Evolutionary conservation across 2,888 invertebrate species (phyloP).

Genomic region (Harmothoe impar): DNA sequence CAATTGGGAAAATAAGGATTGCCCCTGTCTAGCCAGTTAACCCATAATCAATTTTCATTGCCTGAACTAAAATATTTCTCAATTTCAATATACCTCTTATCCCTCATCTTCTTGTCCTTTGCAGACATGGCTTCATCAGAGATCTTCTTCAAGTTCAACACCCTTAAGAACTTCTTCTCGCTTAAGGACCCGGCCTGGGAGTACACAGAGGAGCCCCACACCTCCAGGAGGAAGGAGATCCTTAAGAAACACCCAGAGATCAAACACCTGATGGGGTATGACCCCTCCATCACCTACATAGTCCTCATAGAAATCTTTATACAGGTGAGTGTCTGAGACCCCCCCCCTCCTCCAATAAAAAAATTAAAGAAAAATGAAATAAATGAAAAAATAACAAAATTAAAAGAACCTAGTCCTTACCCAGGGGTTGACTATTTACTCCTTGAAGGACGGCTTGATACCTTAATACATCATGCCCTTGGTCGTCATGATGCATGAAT

Average conservation of each 20-base stretch:
- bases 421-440: not conserved
- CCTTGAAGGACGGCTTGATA: too few species aligned
- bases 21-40: too few species aligned
- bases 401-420: not conserved
- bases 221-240: constrained; percentile 94
- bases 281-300: constrained; percentile 78
- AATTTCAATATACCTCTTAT: too few species aligned
- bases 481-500: too few species aligned
- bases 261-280: constrained; percentile 82
- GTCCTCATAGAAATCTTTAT: constrained; percentile 75
- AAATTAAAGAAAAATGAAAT: not conserved
- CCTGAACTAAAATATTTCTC: too few species aligned
- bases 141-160: constrained; percentile 48
- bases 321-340: constrained; percentile 46
- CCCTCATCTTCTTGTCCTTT: too few species aligned
- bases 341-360: too few species aligned
- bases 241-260: constrained; percentile 85
- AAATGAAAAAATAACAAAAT: not conserved
- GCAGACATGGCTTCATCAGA: constrained; percentile 23
- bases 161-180: not conserved
- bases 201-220: constrained; percentile 98
- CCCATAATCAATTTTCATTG: too few species aligned
- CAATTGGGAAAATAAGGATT: too few species aligned
- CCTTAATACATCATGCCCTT: too few species aligned
- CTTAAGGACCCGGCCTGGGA: constrained; percentile 88